Evolutionary conservation across 2,888 invertebrate species (phyloP).

Genomic region (Ennomos fuscantarius): DNA sequence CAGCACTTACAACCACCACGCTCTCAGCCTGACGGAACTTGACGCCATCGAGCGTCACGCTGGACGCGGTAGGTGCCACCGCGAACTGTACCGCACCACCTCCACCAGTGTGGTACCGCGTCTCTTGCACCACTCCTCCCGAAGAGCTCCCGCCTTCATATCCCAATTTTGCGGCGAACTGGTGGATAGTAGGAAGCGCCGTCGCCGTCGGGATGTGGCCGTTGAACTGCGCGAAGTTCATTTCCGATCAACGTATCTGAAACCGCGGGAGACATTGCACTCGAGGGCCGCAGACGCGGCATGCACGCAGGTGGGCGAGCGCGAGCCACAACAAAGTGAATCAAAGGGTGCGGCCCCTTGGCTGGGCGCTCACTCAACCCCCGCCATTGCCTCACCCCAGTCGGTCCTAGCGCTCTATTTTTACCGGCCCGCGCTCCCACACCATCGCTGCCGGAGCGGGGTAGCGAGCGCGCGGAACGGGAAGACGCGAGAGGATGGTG

Average conservation of each 20-base stretch:
- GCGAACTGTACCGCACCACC: slow-evolving; percentile 69
- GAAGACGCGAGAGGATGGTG: slow-evolving; percentile 34
- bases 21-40: slow-evolving; percentile 86
- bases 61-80: slow-evolving; percentile 58
- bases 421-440: slow-evolving; percentile 80
- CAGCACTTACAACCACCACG: slow-evolving; percentile 77
- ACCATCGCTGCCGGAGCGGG: slow-evolving; percentile 60
- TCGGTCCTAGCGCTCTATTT: slow-evolving; percentile 80
- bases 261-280: slow-evolving; percentile 52
- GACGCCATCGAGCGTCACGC: slow-evolving; percentile 76
- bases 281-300: slow-evolving; percentile 41
- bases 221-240: slow-evolving; percentile 95
- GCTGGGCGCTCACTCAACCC: slow-evolving; percentile 79
- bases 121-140: slow-evolving; percentile 71
- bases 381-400: slow-evolving; percentile 84
- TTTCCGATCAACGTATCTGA: slow-evolving; percentile 65
- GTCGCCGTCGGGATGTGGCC: slow-evolving; percentile 91
- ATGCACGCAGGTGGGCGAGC: slow-evolving; percentile 53
- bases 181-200: slow-evolving; percentile 92
- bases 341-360: slow-evolving; percentile 71
- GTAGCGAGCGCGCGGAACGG: slow-evolving; percentile 31
- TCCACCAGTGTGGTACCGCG: slow-evolving; percentile 65
- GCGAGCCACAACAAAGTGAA: slow-evolving; percentile 56
- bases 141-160: slow-evolving; percentile 71
- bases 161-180: slow-evolving; percentile 91